A percentile compares a stretch with the other conserved stretches of the same genome.
Conservation (phyloP, 1,140 invertebrate genomes). For the Cotesia vestalis region DNA sequence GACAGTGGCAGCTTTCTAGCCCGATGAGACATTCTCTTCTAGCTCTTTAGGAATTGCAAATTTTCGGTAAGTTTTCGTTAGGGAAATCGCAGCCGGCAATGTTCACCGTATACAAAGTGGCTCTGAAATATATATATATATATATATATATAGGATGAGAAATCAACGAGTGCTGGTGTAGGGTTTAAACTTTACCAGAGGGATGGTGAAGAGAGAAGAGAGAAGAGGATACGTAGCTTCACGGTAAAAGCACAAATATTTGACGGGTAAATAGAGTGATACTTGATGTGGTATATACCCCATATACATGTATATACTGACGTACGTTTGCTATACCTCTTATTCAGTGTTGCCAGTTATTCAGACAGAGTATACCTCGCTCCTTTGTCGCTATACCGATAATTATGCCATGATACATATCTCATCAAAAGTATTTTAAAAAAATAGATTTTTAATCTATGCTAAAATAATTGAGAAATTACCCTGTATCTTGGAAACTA, state of each 20-base stretch:
- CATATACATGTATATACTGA: background rate
- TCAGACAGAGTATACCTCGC: too few relatives aligned
- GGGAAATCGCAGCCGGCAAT: conserved; percentile 60
- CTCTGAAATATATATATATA: conserved; percentile 49
- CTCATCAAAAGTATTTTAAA: too few relatives aligned
- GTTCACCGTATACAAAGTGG: conserved; percentile 64
- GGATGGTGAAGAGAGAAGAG: conserved; percentile 38
- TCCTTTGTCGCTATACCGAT: too few relatives aligned
- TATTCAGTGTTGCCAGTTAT: too few relatives aligned
- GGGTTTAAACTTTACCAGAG: conserved; percentile 25
- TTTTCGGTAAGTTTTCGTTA: conserved; percentile 65
- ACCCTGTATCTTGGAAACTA: too few relatives aligned
- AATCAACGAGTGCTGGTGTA: too few relatives aligned
- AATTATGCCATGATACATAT: too few relatives aligned
- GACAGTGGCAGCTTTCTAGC: conserved; percentile 1
- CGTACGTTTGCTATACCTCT: background rate
- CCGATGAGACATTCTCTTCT: conserved; percentile 23
- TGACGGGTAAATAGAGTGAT: conserved; percentile 67
- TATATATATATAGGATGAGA: conserved; percentile 45
- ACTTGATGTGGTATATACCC: conserved; percentile 60
- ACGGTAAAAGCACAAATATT: conserved; percentile 67
- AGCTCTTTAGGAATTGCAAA: conserved; percentile 65
- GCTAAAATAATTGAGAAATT: too few relatives aligned
- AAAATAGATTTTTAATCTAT: too few relatives aligned
- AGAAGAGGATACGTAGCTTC: conserved; percentile 56